Evolutionary conservation across 2,113 vertebrate species (phyloP).

Genomic region (Ornithorhynchus anatinus): DNA sequence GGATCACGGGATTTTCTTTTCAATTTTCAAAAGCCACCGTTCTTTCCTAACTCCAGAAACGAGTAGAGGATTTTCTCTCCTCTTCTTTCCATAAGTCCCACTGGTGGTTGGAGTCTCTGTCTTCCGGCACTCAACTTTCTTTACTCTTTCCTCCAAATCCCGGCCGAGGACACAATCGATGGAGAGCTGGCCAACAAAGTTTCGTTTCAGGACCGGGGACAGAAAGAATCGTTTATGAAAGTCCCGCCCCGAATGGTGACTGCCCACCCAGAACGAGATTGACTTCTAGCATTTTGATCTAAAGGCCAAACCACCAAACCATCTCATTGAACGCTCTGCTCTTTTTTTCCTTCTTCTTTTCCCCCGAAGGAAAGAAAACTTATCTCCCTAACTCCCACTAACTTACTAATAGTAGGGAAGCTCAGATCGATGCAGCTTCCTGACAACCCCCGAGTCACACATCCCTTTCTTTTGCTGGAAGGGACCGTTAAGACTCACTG

Average conservation of each 20-base stretch:
- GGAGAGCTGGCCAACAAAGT: not conserved
- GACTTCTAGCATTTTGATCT: no score
- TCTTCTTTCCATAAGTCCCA: not conserved
- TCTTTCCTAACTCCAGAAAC: not conserved
- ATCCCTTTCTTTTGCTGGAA: not conserved
- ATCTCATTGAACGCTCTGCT: not conserved
- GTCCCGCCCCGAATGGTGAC: no score
- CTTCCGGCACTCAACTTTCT: no score
- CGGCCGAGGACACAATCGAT: not conserved
- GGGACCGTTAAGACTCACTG: not conserved
- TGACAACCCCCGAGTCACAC: no score
- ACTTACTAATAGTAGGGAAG: conserved; percentile 5
- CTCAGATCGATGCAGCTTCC: conserved; percentile 22
- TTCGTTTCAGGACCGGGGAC: conserved; percentile 23
- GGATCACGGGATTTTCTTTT: not conserved
- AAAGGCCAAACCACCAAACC: no score
- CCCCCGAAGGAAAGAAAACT: conserved; percentile 9
- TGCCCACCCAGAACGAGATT: no score
- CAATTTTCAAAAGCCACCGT: not conserved
- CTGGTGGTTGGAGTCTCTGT: no score
- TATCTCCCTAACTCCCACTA: conserved; percentile 10
- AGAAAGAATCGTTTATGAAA: no score
- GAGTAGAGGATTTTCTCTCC: not conserved
- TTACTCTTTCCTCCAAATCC: not conserved
- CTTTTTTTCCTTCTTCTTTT: not conserved